Base-by-base conservation (phyloP, 2,797 vertebrate genomes). In the Erethizon dorsatum region DNA sequence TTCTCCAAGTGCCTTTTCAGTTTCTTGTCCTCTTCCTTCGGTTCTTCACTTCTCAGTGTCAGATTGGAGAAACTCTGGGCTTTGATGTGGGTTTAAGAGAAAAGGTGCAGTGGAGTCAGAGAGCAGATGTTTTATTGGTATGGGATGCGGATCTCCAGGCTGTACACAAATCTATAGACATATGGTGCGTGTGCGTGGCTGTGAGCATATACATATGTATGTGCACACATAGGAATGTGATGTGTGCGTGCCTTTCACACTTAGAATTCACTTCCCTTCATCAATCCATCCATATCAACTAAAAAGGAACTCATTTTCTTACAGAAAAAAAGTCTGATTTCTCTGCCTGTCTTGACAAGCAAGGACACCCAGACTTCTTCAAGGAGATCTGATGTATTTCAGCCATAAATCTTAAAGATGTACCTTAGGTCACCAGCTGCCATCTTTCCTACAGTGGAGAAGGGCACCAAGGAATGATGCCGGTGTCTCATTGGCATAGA, bases 251-350 rank as follows among this genome's bases (percentile, higher is more conserved):
- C 52, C 37, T 84, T 75, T 89, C 6, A 47, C 13, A 37, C 6
- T 73, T n/a, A 63, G 28, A 84, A 79, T 85, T 92, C 22, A 73
- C 61, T 80, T 79, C n/a, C 47, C 12, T 63, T 85, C 37, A n/a
- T 54, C 33, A 69, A n/a, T 17, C 15, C 17, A 86, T 6, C 31
- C 41, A 59, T 57, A 26, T 59, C 37, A 84, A 15, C 14, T 52
- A 84, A 78, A 90, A 78, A 57, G 52, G 12, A 59, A 41, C 22
- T 83, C 11, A 61, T 84, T 59, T 93, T 61, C 18, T 47, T 71
- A 63, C 13, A 85, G 80, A 90, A 85, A 96, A 84, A 71, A 77
- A n/a, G 57, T 83, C 52, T n/a, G 71, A 65, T 56, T 57, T 65
- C 37, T 85, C 18, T 47, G 71, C 41, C 33, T 79, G 57, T 45